Evolutionary conservation across 2,888 invertebrate species (phyloP).

Genomic region (Norana najaformis): DNA sequence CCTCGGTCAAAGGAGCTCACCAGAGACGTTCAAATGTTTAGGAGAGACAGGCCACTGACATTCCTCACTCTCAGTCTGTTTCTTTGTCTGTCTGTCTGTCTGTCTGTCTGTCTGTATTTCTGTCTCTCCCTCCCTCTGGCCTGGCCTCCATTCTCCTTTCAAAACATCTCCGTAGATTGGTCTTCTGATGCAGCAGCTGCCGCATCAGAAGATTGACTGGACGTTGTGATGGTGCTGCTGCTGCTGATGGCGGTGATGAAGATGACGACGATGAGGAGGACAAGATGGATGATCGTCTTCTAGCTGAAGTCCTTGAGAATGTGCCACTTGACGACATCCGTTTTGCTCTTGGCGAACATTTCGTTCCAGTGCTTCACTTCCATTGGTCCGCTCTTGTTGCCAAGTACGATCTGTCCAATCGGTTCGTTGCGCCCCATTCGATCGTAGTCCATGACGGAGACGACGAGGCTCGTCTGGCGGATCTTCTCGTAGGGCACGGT

Average conservation of each 20-base stretch:
- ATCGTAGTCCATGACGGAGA: conserved; percentile 96
- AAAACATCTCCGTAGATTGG: background rate
- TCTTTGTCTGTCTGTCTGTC: too few relatives aligned
- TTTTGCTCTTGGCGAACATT: conserved; percentile 94
- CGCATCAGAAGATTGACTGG: background rate
- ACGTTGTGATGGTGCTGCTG: background rate
- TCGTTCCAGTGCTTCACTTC: conserved; percentile 98
- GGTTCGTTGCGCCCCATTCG: conserved; percentile 91
- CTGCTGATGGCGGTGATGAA: background rate
- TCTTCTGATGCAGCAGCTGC: background rate
- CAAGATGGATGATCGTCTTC: background rate
- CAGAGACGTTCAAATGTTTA: background rate
- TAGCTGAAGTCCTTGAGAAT: conserved; percentile 73
- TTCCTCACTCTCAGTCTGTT: too few relatives aligned
- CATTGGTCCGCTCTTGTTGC: conserved; percentile 80
- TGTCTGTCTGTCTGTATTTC: background rate
- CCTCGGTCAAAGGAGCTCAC: too few relatives aligned
- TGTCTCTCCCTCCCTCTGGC: background rate
- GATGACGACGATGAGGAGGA: background rate
- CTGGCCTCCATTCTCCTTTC: background rate
- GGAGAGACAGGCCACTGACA: background rate
- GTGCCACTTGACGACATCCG: conserved; percentile 95
- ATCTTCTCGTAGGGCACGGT: conserved; percentile 98
- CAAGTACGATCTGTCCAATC: conserved; percentile 72
- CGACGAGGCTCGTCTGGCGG: conserved; percentile 87